Conservation (phyloP, 2,113 vertebrate genomes). For the Nesoenas mayeri region DNA sequence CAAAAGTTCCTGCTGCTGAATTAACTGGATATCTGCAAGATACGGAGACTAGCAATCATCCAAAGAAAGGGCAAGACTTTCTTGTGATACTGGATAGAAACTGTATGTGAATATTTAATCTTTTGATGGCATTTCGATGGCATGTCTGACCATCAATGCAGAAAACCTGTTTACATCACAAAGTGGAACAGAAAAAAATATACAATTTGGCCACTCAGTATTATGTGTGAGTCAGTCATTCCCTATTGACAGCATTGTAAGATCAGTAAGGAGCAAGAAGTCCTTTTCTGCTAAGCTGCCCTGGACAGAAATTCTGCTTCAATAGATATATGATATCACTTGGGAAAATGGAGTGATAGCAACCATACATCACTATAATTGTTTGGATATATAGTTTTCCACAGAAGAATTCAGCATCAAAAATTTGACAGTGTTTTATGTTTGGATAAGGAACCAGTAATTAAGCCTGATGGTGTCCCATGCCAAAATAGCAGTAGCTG, state of each 20-base stretch:
- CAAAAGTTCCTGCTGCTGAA: neutral
- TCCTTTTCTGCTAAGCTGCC: neutral
- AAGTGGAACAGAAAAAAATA: neutral
- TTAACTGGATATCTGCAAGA: neutral
- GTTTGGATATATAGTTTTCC: neutral
- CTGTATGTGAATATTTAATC: neutral
- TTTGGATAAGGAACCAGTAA: slow-evolving; percentile 3
- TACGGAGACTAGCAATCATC: neutral
- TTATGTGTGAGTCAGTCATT: neutral
- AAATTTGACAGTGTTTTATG: neutral
- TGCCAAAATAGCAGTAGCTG: slow-evolving; percentile 4
- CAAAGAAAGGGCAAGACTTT: neutral
- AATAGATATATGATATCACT: neutral
- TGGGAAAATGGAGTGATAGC: neutral
- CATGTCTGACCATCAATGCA: neutral
- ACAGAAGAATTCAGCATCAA: neutral
- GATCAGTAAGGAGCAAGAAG: neutral
- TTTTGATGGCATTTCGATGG: neutral
- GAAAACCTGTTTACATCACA: neutral
- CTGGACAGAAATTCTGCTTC: neutral
- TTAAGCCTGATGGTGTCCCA: neutral
- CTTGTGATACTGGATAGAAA: neutral
- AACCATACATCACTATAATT: neutral
- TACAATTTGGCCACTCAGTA: neutral
- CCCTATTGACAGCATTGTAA: neutral